Percentiles rank a stretch among this genome's conserved stretches.
phyloP scores from a whole-genome alignment of 2,797 vertebrate species.

The Anableps anableps region DNA sequence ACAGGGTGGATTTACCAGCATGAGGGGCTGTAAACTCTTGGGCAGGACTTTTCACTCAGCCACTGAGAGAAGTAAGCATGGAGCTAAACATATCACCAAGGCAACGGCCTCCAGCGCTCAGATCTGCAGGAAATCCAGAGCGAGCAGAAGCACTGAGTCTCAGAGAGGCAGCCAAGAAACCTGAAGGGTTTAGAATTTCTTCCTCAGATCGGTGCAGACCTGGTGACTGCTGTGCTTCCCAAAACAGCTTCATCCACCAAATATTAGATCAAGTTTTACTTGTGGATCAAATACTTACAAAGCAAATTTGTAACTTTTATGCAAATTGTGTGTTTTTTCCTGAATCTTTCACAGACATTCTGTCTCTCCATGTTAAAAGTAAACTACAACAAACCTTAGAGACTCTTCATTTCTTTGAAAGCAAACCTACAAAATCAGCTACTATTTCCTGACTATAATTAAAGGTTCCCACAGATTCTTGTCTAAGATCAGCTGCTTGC shows the following conservation, averaged over 20 bases:
- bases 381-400: neutral
- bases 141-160: neutral
- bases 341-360: neutral
- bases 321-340: neutral
- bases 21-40: neutral
- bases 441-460: slow-evolving; percentile 16
- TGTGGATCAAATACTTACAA: neutral
- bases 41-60: neutral
- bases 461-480: slow-evolving; percentile 60
- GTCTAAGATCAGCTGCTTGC: slow-evolving; percentile 38
- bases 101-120: neutral
- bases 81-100: neutral
- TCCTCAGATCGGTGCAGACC: neutral
- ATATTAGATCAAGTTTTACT: neutral
- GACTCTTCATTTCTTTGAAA: neutral
- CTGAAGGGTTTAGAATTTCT: neutral
- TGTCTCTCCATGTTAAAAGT: neutral
- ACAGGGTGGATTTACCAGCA: neutral
- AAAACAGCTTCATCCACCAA: neutral
- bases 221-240: neutral
- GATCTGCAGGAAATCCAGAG: neutral
- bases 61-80: neutral
- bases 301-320: neutral
- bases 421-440: slow-evolving; percentile 1
- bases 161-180: too few relatives aligned